phyloP scores from a whole-genome alignment of 2,888 invertebrate species.

The Pammene fasciana region DNA sequence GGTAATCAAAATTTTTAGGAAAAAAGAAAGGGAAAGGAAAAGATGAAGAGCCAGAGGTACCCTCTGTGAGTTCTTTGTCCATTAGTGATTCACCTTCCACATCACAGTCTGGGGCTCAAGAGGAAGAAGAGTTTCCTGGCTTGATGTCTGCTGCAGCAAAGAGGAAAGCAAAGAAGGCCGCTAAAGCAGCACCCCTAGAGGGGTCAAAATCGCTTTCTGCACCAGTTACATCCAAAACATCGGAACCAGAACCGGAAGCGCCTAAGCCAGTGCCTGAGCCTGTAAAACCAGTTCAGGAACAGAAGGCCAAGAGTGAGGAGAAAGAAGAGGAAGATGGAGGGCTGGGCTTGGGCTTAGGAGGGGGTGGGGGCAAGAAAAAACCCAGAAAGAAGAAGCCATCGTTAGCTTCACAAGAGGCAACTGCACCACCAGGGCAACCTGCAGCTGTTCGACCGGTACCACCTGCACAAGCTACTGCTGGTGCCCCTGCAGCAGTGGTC shows the following conservation, averaged over 20 bases:
- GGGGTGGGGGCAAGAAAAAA: slow-evolving; percentile 47
- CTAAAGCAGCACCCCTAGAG: slow-evolving; percentile 34
- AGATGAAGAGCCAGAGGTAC: slow-evolving; percentile 23
- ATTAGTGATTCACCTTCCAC: slow-evolving; percentile 35
- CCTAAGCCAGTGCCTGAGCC: slow-evolving; percentile 15
- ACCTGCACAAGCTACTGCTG: slow-evolving; percentile 2
- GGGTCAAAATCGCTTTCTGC: slow-evolving; percentile 29
- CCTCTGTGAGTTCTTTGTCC: slow-evolving; percentile 28
- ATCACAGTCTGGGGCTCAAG: slow-evolving; percentile 24
- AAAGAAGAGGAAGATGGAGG: slow-evolving; percentile 46
- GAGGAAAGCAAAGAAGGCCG: slow-evolving; percentile 37
- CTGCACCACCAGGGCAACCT: slow-evolving; percentile 31
- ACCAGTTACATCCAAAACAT: background rate
- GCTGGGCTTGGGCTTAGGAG: slow-evolving; percentile 44
- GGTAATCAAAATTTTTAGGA: slow-evolving; percentile 5
- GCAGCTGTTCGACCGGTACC: slow-evolving; percentile 23
- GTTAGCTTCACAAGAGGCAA: slow-evolving; percentile 44
- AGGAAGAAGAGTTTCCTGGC: slow-evolving; percentile 12
- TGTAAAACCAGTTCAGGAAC: slow-evolving; percentile 14
- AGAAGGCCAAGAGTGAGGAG: slow-evolving; percentile 41
- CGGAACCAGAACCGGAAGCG: slow-evolving; percentile 14
- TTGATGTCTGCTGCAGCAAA: slow-evolving; percentile 28
- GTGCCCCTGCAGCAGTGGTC: background rate
- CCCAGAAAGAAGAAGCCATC: slow-evolving; percentile 51
- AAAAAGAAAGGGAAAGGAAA: slow-evolving; percentile 34